Base-by-base conservation (phyloP, 2,888 invertebrate species). In the Torymus aiolomorphi region DNA sequence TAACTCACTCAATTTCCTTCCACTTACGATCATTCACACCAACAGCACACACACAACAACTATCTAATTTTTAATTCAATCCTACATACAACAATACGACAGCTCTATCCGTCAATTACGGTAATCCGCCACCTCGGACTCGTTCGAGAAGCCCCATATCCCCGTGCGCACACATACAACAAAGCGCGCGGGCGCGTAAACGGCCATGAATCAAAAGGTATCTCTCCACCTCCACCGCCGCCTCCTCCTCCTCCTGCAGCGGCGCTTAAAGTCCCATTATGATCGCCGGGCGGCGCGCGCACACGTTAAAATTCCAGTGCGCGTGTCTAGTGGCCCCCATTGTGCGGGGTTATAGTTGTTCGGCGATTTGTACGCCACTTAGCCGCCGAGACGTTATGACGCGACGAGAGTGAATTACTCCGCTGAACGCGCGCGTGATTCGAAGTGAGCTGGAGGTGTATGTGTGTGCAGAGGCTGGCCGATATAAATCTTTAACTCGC, bases 71-170 rank as follows among this genome's bases (percentile, higher is more conserved):
- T 42, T 42, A 42, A 42, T 42, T 42, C 5, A 42, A 42, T 42
- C 42, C 42, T 42, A 42, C 8, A 42, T 1, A 42, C 42, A 42
- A 42, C 42, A 42, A 8, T 8, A 16, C 16, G 42, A 16, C 56
- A 49, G 16, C 69, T 76, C 59, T 76, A 76, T 76, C 69, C 69
- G 76, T 76, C 76, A 77, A 77, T 77, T 71, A 71, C 20, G 77
- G 65, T 76, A 76, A 76, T 76, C 76, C 49, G 54, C 63, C 59
- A 51, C 24, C 24, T 51, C n/a, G 12, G 10, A 59, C 59, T 67
- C 66, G 75, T 59, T 67, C 24, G 31, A 66, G 67, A 67, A 42
- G 13, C 59, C 42, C 42, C 42, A 42, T 42, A 42, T 8, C 42
- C 8, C 8, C 8, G 8, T 8, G 8, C 8, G 8, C 42, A 8